phyloP scores from a whole-genome alignment of 2,797 vertebrate species.

The Falco peregrinus region DNA sequence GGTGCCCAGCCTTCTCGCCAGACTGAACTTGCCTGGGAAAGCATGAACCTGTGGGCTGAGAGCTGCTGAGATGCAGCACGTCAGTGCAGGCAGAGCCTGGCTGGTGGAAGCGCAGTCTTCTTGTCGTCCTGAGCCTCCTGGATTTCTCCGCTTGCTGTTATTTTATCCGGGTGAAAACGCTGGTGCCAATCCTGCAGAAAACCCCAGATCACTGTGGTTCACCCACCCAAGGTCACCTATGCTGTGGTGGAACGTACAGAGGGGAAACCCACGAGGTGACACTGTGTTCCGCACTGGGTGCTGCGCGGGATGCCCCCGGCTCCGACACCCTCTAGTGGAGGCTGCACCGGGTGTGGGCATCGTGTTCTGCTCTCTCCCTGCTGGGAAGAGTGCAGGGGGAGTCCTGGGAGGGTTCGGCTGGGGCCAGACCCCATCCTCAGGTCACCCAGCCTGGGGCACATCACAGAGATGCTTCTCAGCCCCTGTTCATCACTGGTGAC shows the following conservation, averaged over 20 bases:
- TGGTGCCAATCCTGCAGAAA: conserved; percentile 43
- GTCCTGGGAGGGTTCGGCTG: fast-evolving
- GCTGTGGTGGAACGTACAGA: not conserved
- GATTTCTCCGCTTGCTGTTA: not conserved
- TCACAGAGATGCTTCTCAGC: not conserved
- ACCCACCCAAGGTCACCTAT: fast-evolving
- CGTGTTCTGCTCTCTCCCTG: not conserved
- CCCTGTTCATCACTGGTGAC: not conserved
- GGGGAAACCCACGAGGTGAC: fast-evolving
- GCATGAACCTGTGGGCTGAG: not conserved
- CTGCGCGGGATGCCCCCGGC: not conserved
- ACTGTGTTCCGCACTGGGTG: not conserved
- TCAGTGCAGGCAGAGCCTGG: fast-evolving
- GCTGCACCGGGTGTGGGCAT: not conserved
- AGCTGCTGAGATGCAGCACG: not conserved
- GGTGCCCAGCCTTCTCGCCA: not conserved
- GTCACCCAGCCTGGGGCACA: not conserved
- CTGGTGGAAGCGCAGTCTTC: fast-evolving
- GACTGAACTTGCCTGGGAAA: not conserved
- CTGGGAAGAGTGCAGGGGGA: not conserved
- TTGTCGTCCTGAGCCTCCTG: fast-evolving
- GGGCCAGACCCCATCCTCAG: not conserved
- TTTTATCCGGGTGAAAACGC: conserved; percentile 28
- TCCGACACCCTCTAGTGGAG: not conserved
- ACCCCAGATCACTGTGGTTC: not conserved